Base-by-base conservation (phyloP, 2,888 invertebrate species). In the Frankliniella fusca region DNA sequence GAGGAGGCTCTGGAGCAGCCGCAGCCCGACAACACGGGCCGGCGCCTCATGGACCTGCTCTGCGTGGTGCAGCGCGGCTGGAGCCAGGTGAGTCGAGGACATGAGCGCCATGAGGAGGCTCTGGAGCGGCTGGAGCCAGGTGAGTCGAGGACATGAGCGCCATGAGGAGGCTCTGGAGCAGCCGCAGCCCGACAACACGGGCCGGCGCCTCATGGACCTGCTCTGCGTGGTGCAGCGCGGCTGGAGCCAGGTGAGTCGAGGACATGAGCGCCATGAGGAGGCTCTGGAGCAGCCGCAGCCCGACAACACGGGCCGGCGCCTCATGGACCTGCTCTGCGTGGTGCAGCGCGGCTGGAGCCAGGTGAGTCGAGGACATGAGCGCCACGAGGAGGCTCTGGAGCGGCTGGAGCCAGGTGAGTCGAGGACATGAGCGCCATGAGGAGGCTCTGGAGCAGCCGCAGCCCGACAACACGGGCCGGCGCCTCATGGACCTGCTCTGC, bases 151-250 rank as follows among this genome's bases (percentile, higher is more conserved):
- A 27, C 23, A 11, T 8, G 70, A 9, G 11, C 70, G 5, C 61
- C 1, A 18, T 18, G 7, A 18, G 70, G 70, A n/a, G 20, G 70
- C 70, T 27, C 70, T 0, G 70, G 23, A 0, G 23, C 70, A 10
- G 1, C 23, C n/a, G 27, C 70, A 76, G 27, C 70, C 61, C 15
- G 61, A 61, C 7, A 76, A 23, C 70, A 27, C 61, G 15, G 61
- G 20, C 20, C 61, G 61, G 20, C 61, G 70, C 70, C n/a, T 76
- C 10, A 23, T 76, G 27, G 70, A 23, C 10, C 70, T 76, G 70
- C 70, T 76, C 23, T 76, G 70, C 70, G 70, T 76, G 23, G 70
- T 76, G 27, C 70, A 76, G 70, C n/a, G 70, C 11, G 70, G 70
- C 7, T 76, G 70, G 70, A 76, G 70, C 9, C 70, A 76, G 70